These are phyloP conservation scores for Phrynosoma platyrhinos DNA, from an alignment of 2,113 vertebrate species.

Conservation along the genomic window DNA sequence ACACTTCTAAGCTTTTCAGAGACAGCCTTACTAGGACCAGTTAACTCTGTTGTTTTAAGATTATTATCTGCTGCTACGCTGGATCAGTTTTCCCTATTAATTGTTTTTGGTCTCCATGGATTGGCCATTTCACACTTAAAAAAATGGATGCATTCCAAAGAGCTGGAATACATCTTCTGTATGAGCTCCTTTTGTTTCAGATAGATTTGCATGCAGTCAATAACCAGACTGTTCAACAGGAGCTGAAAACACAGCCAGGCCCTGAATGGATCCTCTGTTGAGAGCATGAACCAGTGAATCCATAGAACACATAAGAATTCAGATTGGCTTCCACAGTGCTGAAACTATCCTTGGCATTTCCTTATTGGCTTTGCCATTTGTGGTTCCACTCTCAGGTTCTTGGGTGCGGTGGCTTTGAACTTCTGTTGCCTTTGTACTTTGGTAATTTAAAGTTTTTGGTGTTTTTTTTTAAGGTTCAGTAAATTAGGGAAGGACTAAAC, in stretches of 20 bases:
- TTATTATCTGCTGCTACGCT: background rate
- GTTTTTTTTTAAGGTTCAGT: background rate
- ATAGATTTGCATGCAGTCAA: constrained; percentile 33
- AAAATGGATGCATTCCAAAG: constrained; percentile 9
- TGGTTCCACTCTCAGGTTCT: background rate
- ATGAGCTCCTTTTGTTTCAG: constrained; percentile 19
- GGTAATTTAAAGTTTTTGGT: background rate
- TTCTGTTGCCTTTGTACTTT: background rate
- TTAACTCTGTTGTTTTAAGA: background rate
- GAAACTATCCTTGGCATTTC: background rate
- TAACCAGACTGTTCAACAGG: constrained; percentile 23
- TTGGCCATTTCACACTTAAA: background rate
- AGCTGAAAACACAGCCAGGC: constrained; percentile 23
- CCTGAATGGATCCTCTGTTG: constrained; percentile 21
- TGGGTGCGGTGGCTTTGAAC: background rate
- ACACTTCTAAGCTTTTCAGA: background rate
- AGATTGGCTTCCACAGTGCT: background rate
- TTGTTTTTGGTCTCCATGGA: background rate
- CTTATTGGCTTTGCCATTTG: background rate
- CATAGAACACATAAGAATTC: background rate
- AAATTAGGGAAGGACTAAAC: background rate
- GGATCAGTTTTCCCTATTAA: constrained; percentile 13
- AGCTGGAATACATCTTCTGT: background rate
- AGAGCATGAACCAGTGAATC: background rate
- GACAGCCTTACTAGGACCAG: background rate